A percentile compares a stretch with the other conserved stretches of the same genome.
These are phyloP conservation scores for Xanthia icteritia DNA, from an alignment of 2,888 invertebrate genomes.

Conservation along the genomic window DNA sequence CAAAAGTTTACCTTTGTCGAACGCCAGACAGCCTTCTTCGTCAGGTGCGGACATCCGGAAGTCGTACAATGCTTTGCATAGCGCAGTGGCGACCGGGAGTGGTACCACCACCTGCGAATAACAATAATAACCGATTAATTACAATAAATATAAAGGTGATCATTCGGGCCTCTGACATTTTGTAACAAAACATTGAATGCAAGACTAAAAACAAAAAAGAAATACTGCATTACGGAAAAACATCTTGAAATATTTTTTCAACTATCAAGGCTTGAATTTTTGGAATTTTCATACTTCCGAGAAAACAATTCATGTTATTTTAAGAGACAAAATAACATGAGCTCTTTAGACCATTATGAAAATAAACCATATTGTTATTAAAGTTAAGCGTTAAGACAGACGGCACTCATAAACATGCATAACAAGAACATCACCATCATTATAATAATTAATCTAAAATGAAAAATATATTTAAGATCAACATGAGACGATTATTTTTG, in stretches of 20 bases:
- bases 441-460: background rate
- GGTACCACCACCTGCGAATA: slow-evolving; percentile 92
- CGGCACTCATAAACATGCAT: background rate
- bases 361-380: background rate
- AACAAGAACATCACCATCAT: background rate
- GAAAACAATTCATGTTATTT: background rate
- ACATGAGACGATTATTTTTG: slow-evolving; percentile 12
- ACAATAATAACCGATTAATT: background rate
- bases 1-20: slow-evolving; percentile 93
- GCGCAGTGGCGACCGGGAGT: slow-evolving; percentile 94
- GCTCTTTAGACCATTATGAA: too few species aligned
- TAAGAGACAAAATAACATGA: background rate
- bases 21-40: slow-evolving; percentile 97
- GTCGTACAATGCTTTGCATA: slow-evolving; percentile 97
- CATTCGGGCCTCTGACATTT: background rate
- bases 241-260: too few species aligned
- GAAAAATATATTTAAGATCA: background rate
- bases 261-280: rapidly evolving
- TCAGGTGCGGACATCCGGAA: slow-evolving; percentile 97
- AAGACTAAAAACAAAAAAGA: background rate
- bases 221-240: background rate
- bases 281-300: background rate
- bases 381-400: background rate
- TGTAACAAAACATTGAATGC: background rate
- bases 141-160: background rate